A percentile compares a stretch with the other conserved stretches of the same genome.
Conservation (phyloP, 2,888 invertebrate genomes). For the Parnassius mnemosyne region DNA sequence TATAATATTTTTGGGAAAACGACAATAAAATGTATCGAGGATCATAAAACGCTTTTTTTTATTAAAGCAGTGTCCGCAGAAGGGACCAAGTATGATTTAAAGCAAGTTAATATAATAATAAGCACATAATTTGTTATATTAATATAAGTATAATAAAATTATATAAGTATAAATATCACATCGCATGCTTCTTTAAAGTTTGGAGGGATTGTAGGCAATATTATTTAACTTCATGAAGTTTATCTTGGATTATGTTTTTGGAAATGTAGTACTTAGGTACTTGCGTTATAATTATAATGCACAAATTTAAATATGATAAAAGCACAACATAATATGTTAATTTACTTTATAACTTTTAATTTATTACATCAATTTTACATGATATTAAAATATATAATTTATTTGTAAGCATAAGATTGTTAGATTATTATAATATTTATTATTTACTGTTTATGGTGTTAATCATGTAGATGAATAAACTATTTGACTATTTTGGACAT, state of each 20-base stretch:
- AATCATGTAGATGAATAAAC: slow-evolving; percentile 12
- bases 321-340: not conserved
- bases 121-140: too few species aligned
- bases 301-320: not conserved
- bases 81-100: too few species aligned
- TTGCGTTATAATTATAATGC: not conserved
- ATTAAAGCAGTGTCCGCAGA: too few species aligned
- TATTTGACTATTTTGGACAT: slow-evolving; percentile 9
- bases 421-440: not conserved
- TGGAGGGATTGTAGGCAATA: not conserved
- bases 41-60: too few species aligned
- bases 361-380: too few species aligned
- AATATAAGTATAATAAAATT: too few species aligned
- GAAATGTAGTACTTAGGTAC: not conserved
- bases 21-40: too few species aligned
- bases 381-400: too few species aligned
- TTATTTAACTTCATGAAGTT: not conserved
- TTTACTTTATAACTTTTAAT: too few species aligned
- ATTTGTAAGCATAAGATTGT: too few species aligned
- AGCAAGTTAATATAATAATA: too few species aligned
- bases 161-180: not conserved
- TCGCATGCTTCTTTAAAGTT: not conserved
- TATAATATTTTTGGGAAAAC: too few species aligned
- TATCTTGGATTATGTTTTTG: not conserved
- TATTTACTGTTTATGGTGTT: slow-evolving; percentile 19